These are phyloP conservation scores for Hippotragus niger DNA, from an alignment of 2,113 vertebrate species.

Conservation along the genomic window DNA sequence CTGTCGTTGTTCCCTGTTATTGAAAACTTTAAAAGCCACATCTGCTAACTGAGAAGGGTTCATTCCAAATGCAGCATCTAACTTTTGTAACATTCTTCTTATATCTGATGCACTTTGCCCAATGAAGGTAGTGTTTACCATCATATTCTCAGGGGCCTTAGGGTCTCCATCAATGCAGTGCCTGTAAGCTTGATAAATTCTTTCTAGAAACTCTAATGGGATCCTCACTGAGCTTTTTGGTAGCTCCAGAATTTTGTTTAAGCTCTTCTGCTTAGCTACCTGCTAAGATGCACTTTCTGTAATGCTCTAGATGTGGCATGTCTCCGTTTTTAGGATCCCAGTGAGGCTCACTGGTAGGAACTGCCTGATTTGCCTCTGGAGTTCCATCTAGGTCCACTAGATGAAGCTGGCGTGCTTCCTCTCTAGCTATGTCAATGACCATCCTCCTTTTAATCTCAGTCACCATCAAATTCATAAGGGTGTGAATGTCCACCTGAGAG, in stretches of 20 bases:
- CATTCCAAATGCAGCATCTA: neutral
- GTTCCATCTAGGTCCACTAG: neutral
- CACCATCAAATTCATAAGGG: neutral
- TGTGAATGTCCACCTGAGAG: neutral
- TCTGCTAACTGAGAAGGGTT: neutral
- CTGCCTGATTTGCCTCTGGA: neutral
- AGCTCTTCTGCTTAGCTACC: neutral
- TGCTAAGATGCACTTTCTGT: neutral
- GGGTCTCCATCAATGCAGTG: neutral
- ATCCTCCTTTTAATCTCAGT: neutral
- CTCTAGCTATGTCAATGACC: neutral
- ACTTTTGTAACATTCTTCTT: neutral
- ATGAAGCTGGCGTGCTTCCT: neutral
- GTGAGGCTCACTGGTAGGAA: neutral
- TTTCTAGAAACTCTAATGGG: neutral
- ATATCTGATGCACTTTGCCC: neutral
- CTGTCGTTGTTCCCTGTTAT: neutral
- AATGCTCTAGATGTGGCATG: neutral
- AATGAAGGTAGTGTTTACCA: neutral
- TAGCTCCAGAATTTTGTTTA: neutral
- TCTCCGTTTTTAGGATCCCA: neutral
- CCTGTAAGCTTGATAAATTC: neutral
- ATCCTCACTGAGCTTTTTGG: neutral
- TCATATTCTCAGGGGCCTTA: neutral
- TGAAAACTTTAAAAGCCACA: neutral